A percentile compares a stretch with the other conserved stretches of the same genome.
phyloP scores from a whole-genome alignment of 37 sponge, comb jelly and placozoan species.

The Beroe forskalii region DNA sequence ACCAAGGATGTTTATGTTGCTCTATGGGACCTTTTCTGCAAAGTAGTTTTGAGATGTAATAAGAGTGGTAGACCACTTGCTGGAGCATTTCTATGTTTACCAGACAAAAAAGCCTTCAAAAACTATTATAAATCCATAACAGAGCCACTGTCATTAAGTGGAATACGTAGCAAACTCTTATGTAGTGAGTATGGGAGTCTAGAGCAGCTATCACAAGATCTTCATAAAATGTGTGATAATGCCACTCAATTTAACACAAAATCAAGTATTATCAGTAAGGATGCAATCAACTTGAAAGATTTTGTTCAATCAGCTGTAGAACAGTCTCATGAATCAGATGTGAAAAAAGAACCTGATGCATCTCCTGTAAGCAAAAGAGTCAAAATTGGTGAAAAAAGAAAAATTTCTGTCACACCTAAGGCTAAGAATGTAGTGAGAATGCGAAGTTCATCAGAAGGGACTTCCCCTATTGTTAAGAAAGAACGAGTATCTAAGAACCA shows the following conservation, averaged over 20 bases:
- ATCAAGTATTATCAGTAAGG: slow-evolving; percentile 31
- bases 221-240: neutral
- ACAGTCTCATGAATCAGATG: neutral
- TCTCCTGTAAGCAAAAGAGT: neutral
- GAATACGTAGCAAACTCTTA: slow-evolving; percentile 41
- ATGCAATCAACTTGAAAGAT: slow-evolving; percentile 55
- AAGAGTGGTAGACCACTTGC: slow-evolving; percentile 38
- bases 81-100: neutral
- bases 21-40: neutral
- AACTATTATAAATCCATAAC: neutral
- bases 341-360: neutral
- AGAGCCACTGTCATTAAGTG: neutral
- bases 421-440: neutral
- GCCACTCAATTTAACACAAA: slow-evolving; percentile 8
- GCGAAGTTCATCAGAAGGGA: neutral
- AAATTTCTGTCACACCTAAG: neutral
- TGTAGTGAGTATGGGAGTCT: neutral
- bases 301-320: neutral
- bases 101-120: neutral
- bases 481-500: neutral
- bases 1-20: neutral
- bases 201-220: neutral
- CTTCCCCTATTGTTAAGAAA: neutral
- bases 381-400: slow-evolving; percentile 46
- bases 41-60: slow-evolving; percentile 20